Percentiles rank a stretch among this genome's conserved stretches.
Conservation (phyloP, 37 sponge, comb jelly and placozoan genomes). For the Diacarnus erythraeanus region DNA sequence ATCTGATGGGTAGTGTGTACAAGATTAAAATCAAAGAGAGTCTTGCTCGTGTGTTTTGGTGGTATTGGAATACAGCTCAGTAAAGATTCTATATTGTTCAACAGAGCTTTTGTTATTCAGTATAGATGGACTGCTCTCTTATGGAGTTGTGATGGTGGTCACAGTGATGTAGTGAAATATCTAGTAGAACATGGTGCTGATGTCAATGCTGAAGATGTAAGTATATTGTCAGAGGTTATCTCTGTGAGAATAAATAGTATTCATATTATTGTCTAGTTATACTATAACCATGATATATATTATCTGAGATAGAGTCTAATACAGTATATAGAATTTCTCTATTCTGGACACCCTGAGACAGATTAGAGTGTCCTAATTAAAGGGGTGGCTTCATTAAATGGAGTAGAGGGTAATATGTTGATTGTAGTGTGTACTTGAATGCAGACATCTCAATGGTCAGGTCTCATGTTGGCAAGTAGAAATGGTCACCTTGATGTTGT, state of each 20-base stretch:
- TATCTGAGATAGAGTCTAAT: no score
- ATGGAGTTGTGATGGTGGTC: not conserved
- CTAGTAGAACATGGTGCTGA: slow-evolving; percentile 1
- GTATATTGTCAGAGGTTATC: not conserved
- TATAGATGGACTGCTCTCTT: slow-evolving; percentile 1
- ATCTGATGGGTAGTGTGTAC: no score
- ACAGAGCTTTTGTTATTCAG: not conserved
- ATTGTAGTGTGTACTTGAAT: not conserved
- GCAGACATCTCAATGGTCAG: not conserved
- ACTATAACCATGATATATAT: no score
- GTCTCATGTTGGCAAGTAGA: not conserved
- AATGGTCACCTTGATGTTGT: not conserved
- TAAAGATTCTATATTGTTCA: not conserved
- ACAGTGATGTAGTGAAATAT: not conserved
- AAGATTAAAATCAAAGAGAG: no score
- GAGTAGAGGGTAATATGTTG: no score
- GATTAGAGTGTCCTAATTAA: no score
- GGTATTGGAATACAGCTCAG: not conserved
- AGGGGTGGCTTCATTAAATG: no score
- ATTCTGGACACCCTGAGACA: no score
- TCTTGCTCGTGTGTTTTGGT: no score
- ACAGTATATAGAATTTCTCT: no score
- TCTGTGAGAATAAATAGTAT: no score
- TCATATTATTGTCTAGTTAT: no score
- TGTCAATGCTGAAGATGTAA: slow-evolving; percentile 7